phyloP scores from a whole-genome alignment of 1,140 invertebrate genomes.

The Panulirus ornatus region DNA sequence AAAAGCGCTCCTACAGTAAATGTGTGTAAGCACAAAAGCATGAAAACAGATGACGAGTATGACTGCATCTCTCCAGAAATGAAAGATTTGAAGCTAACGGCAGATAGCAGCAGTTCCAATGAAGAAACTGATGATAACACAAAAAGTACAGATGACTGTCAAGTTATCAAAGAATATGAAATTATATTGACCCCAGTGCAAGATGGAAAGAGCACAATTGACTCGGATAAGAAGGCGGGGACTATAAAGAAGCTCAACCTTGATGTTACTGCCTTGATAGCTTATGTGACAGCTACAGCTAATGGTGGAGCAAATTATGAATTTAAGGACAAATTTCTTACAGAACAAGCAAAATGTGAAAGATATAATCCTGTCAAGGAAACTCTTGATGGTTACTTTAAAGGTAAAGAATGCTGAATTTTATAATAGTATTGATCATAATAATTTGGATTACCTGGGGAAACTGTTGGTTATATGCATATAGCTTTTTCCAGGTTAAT shows the following conservation, averaged over 20 bases:
- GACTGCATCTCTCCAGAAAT: not conserved
- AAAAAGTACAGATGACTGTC: not conserved
- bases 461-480: too few relatives aligned
- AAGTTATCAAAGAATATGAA: not conserved
- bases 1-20: not conserved
- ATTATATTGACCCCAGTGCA: not conserved
- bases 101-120: not conserved
- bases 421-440: too few relatives aligned
- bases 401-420: slow-evolving; percentile 42
- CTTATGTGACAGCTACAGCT: slow-evolving; percentile 56
- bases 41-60: not conserved
- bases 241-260: slow-evolving; percentile 42
- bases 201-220: not conserved
- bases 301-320: slow-evolving; percentile 51
- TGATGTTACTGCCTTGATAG: slow-evolving; percentile 67
- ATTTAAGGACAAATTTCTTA: slow-evolving; percentile 54
- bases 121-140: not conserved
- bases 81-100: not conserved
- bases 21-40: not conserved
- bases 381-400: slow-evolving; percentile 54
- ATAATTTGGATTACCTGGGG: too few relatives aligned
- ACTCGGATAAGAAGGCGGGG: not conserved
- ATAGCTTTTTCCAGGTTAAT: too few relatives aligned
- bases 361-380: slow-evolving; percentile 63
- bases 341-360: slow-evolving; percentile 61